Evolutionary conservation across 2,797 vertebrate species (phyloP).

Genomic region (Peromyscus attwateri): DNA sequence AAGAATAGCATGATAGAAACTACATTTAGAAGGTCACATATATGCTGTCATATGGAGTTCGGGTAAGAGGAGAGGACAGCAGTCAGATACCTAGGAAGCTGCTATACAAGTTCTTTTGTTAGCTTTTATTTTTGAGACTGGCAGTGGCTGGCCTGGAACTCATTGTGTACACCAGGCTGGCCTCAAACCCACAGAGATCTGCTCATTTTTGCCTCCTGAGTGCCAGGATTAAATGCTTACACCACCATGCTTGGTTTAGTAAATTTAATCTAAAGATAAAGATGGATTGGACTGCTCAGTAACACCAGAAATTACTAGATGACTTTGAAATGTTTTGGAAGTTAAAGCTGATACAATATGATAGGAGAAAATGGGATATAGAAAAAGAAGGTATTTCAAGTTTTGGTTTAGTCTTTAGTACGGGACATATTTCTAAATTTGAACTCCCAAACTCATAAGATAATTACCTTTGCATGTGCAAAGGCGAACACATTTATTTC

Average conservation of each 20-base stretch:
- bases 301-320: conserved; percentile 17
- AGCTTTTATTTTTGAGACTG: background rate
- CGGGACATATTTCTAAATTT: conserved; percentile 51
- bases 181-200: background rate
- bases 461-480: conserved; percentile 13
- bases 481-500: background rate
- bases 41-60: background rate
- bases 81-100: conserved; percentile 29
- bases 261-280: conserved; percentile 56
- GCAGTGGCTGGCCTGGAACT: background rate
- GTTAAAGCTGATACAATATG: conserved; percentile 36
- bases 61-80: background rate
- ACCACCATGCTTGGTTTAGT: background rate
- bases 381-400: conserved; percentile 58
- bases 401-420: conserved; percentile 65
- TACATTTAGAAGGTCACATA: background rate
- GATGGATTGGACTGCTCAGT: background rate
- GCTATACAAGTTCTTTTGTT: background rate
- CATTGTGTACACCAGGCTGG: background rate
- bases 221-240: background rate
- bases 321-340: conserved; percentile 44
- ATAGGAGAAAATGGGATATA: conserved; percentile 51
- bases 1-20: conserved; percentile 3
- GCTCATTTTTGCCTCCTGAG: background rate
- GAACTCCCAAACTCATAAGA: conserved; percentile 12